Evolutionary conservation across 2,113 vertebrate species (phyloP).

Genomic region (Chionodraco myersi): DNA sequence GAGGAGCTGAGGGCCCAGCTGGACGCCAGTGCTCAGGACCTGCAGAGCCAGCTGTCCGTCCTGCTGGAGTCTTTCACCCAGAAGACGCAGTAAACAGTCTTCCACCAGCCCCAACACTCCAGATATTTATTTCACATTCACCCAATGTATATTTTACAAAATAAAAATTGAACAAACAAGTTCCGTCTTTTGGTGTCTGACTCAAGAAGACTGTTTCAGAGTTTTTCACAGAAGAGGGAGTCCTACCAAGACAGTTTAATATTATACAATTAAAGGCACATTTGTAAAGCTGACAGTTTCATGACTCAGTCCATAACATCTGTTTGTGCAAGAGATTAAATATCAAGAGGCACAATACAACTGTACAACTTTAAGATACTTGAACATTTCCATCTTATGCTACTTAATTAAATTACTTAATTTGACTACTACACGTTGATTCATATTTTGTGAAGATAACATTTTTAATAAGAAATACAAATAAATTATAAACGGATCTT

Average conservation of each 20-base stretch:
- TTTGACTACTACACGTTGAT: no score
- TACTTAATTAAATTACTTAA: no score
- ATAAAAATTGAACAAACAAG: slow-evolving; percentile 10
- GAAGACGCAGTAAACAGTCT: slow-evolving; percentile 54
- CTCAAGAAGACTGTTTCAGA: not conserved
- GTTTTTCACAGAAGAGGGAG: not conserved
- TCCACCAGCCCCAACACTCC: not conserved
- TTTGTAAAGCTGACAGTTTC: not conserved
- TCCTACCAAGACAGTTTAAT: not conserved
- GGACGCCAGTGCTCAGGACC: slow-evolving; percentile 57
- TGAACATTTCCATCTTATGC: no score
- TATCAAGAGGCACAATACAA: no score
- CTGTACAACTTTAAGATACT: no score
- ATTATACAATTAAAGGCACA: not conserved
- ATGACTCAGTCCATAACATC: not conserved
- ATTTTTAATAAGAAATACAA: no score
- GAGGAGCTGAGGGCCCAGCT: slow-evolving; percentile 65
- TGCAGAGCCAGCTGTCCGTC: slow-evolving; percentile 55
- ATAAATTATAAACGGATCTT: no score
- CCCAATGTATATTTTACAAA: not conserved
- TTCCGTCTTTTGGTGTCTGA: not conserved
- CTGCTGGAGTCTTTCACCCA: slow-evolving; percentile 69
- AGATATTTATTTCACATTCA: slow-evolving; percentile 39
- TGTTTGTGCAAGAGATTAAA: not conserved
- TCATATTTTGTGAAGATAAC: no score